These are phyloP conservation scores for Camponotus pennsylvanicus DNA, from an alignment of 1,140 invertebrate genomes.

Conservation along the genomic window DNA sequence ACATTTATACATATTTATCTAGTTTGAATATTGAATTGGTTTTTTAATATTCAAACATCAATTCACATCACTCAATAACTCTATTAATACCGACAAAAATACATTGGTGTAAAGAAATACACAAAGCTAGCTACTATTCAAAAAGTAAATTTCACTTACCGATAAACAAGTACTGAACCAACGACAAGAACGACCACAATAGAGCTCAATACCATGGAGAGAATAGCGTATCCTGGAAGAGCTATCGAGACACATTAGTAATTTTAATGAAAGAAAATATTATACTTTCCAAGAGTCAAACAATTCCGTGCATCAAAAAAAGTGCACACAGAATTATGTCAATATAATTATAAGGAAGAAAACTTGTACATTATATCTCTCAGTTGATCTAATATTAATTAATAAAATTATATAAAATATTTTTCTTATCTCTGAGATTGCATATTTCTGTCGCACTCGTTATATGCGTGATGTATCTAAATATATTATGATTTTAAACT, in stretches of 20 bases:
- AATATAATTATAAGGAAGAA: constrained; percentile 4
- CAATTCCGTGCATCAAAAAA: too few species aligned
- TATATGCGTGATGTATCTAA: neutral
- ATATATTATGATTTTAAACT: neutral
- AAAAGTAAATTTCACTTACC: constrained; percentile 83
- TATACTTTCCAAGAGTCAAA: neutral
- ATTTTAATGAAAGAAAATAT: constrained; percentile 40
- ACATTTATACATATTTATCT: neutral
- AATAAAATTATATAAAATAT: constrained; percentile 9
- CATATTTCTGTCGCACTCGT: neutral
- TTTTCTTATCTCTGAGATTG: neutral
- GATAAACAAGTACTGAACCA: constrained; percentile 90
- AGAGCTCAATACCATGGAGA: constrained; percentile 93
- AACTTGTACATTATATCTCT: neutral
- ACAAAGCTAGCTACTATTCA: neutral
- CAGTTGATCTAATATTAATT: neutral
- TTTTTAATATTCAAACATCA: constrained; percentile 15
- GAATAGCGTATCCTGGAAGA: constrained; percentile 94
- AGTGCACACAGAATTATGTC: neutral
- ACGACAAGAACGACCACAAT: constrained; percentile 92
- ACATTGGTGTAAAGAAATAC: neutral
- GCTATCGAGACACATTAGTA: constrained; percentile 85
- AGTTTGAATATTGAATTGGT: neutral
- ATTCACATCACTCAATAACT: neutral
- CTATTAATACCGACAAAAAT: neutral